These are phyloP conservation scores for Atlantisia rogersi DNA, from an alignment of 2,113 vertebrate genomes.

Conservation along the genomic window DNA sequence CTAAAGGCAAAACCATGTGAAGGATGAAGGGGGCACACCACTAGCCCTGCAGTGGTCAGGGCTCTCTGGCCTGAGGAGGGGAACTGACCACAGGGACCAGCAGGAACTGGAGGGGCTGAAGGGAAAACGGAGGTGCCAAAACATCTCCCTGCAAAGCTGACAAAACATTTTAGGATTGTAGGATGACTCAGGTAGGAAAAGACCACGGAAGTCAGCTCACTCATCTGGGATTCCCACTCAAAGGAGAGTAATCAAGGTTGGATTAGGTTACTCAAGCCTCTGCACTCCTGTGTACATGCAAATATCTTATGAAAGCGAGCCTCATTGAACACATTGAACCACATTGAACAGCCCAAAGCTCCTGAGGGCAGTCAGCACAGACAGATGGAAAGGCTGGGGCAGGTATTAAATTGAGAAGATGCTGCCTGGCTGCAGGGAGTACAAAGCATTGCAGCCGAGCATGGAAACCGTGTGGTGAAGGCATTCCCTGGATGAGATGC, in stretches of 20 bases:
- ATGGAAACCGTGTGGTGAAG: neutral
- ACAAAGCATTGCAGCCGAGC: neutral
- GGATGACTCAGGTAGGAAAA: neutral
- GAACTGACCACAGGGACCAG: neutral
- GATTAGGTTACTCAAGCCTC: neutral
- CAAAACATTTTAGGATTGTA: neutral
- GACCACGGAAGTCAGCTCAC: neutral
- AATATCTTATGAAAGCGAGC: neutral
- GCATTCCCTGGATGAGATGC: neutral
- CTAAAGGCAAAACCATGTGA: neutral
- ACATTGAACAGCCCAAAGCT: neutral
- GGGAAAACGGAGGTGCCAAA: neutral
- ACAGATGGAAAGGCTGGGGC: neutral
- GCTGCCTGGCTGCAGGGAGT: neutral
- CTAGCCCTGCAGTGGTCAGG: neutral
- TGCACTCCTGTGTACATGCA: neutral
- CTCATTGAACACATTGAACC: too few relatives aligned
- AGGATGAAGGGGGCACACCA: rapidly evolving
- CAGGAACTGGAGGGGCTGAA: neutral
- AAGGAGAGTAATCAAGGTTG: neutral
- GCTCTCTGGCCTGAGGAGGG: neutral
- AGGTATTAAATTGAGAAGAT: neutral
- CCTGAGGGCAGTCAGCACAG: neutral
- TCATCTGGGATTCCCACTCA: neutral
- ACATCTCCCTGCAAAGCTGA: neutral